These are phyloP conservation scores for Biston stratarius DNA, from an alignment of 2,888 invertebrate species.

Conservation along the genomic window DNA sequence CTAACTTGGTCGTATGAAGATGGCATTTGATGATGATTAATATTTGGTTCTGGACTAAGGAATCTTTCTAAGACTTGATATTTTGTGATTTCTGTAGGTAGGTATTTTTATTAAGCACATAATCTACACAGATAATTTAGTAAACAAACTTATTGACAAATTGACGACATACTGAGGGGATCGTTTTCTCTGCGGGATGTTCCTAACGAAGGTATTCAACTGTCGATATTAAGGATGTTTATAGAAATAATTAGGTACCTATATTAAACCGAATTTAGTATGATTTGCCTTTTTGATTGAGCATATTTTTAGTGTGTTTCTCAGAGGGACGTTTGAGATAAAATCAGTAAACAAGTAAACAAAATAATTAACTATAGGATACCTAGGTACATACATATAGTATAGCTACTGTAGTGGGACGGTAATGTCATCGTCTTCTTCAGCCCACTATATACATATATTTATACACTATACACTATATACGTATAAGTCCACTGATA, in stretches of 20 bases:
- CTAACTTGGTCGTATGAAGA: too few species aligned
- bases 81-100: too few species aligned
- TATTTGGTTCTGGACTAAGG: neutral
- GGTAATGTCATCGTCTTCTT: too few species aligned
- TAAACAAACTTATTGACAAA: too few species aligned
- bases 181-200: slow-evolving; percentile 18
- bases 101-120: too few species aligned
- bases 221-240: neutral
- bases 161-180: neutral
- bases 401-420: too few species aligned
- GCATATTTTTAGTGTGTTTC: neutral
- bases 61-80: neutral
- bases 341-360: neutral
- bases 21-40: neutral
- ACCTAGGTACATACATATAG: too few species aligned
- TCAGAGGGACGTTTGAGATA: neutral
- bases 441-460: too few species aligned
- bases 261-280: neutral
- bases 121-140: too few species aligned
- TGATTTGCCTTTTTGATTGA: neutral
- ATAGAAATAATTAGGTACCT: neutral
- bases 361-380: neutral
- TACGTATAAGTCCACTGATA: too few species aligned
- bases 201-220: slow-evolving; percentile 13
- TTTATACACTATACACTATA: too few species aligned